Conservation (phyloP, 2,113 vertebrate genomes). For the Athene noctua region DNA sequence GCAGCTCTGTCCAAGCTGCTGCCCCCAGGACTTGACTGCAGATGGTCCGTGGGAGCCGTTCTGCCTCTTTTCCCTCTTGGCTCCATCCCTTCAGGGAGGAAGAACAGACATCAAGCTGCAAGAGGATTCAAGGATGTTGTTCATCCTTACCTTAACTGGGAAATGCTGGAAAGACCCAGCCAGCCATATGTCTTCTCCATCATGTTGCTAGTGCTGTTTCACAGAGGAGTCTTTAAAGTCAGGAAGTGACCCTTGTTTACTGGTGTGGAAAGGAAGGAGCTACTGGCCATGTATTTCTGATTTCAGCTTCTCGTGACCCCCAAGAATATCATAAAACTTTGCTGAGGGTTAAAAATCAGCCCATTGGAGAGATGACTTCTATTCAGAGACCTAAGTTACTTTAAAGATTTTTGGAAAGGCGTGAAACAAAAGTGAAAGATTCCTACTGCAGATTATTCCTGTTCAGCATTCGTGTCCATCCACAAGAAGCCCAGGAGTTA, state of each 20-base stretch:
- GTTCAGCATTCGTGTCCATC: constrained; percentile 13
- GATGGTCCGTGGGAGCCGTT: not conserved
- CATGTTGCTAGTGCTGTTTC: not conserved
- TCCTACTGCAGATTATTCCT: not conserved
- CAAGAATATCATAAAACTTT: not conserved
- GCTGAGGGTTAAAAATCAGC: not conserved
- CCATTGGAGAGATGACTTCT: not conserved
- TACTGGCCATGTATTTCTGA: not conserved
- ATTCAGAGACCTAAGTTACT: not conserved
- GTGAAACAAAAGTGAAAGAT: constrained; percentile 26
- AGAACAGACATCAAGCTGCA: fast-evolving
- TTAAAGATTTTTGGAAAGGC: not conserved
- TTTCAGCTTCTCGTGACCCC: not conserved
- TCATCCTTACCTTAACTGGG: not conserved
- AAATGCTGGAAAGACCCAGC: not conserved
- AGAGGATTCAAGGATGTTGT: not conserved
- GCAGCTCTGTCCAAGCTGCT: not conserved
- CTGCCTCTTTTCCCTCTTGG: not conserved
- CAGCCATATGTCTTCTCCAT: not conserved
- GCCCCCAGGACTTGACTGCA: not conserved
- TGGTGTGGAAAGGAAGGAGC: not conserved
- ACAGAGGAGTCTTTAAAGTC: not conserved
- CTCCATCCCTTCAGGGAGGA: not conserved
- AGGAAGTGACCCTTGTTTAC: not conserved
- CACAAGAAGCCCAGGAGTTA: constrained; percentile 7